Evolutionary conservation across 2,113 vertebrate genomes (phyloP), one percentile per base, ranked within the genome.

Genomic region (Zosterops lateralis): DNA sequence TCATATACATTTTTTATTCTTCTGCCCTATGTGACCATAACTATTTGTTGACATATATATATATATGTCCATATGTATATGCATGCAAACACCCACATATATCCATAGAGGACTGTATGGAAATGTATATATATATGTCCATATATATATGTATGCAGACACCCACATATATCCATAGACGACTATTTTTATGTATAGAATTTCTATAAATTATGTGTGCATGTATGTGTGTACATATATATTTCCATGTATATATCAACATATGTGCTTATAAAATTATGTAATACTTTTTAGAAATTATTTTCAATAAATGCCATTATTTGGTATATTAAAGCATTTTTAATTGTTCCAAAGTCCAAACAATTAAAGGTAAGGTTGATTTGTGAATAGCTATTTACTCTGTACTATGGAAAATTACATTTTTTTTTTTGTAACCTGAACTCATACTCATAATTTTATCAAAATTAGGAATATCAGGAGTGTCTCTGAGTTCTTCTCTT

Each of bases 221-320:
- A 24, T 42, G 1, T 28, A 15, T 53, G 1, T 53, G 5, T n/a
- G 10, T 20, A 14, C 5, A 28, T 17, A 17, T 1, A 12, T 29
- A 45, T 64, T 64, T 61, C 28, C 21, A 28, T 36, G 3, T 32
- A 20, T n/a, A 6, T 62, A 24, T 38, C 31, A 67, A 58, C 10
- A 78, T 29, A 34, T 19, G 28, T 9, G 45, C 26, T 45, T 3
- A 56, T 57, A 60, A 14, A 50, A 36, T 18, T 12, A 68, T 17
- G 3, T 21, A 17, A 25, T 25, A 21, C 24, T 54, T 67, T 75
- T 54, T 60, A 28, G 16, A 58, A 75, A 1, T 1, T 7, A 11
- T 86, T 79, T 88, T 74, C 32, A 34, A 36, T 7, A 79, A 42
- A 62, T 53, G 2, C 2, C 1, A 7, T 50, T 56, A 25, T 68